phyloP scores from a whole-genome alignment of 2,888 invertebrate species.

The Eupeodes latifasciatus region DNA sequence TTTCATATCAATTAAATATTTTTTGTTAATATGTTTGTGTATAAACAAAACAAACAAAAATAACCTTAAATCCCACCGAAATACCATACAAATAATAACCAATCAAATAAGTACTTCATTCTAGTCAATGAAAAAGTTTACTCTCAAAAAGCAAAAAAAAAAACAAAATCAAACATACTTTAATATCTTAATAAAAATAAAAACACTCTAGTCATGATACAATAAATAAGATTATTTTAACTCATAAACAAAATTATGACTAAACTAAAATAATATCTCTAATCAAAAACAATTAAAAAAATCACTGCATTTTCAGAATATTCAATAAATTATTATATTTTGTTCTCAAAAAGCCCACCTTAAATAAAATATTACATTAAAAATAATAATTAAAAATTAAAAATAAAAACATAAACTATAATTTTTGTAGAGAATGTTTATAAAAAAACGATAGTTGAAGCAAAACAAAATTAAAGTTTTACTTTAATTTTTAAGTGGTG shows the following conservation, averaged over 20 bases:
- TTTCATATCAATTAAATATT: not conserved
- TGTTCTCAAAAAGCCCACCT: slow-evolving; percentile 71
- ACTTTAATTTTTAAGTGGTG: slow-evolving; percentile 64
- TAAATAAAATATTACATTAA: slow-evolving; percentile 51
- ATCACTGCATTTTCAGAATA: slow-evolving; percentile 74
- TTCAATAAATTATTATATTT: slow-evolving; percentile 60
- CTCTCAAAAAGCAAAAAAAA: slow-evolving; percentile 30
- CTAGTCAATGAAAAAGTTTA: slow-evolving; percentile 70
- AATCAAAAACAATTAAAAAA: slow-evolving; percentile 36
- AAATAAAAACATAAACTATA: slow-evolving; percentile 43
- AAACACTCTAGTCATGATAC: slow-evolving; percentile 63
- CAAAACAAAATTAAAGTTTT: slow-evolving; percentile 66
- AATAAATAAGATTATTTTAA: slow-evolving; percentile 28
- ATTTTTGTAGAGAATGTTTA: slow-evolving; percentile 65
- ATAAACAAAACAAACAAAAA: not conserved
- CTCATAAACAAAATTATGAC: slow-evolving; percentile 38
- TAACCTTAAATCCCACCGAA: slow-evolving; percentile 74
- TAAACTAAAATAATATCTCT: slow-evolving; percentile 23
- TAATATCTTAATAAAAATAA: slow-evolving; percentile 1
- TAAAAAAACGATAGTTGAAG: slow-evolving; percentile 49
- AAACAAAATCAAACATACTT: slow-evolving; percentile 30
- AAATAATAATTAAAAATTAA: slow-evolving; percentile 34
- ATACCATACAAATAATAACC: slow-evolving; percentile 42
- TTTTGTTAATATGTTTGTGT: not conserved
- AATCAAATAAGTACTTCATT: slow-evolving; percentile 42